A percentile compares a stretch with the other conserved stretches of the same genome.
Evolutionary conservation across 64 coral and sea anemone species (phyloP).

Genomic region (Astreopora myriophthalma): DNA sequence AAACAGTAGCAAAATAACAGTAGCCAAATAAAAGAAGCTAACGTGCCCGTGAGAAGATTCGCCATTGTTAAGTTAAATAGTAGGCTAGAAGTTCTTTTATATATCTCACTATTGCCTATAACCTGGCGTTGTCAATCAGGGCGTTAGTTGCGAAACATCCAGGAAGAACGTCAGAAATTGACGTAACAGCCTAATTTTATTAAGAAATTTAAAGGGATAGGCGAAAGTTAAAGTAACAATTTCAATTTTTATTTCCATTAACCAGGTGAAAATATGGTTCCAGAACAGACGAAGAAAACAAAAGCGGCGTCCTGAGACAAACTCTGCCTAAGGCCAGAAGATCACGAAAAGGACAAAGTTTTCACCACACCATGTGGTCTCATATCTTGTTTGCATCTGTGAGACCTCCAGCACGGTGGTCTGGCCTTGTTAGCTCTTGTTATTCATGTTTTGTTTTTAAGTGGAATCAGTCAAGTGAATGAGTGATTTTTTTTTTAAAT

Average conservation of each 20-base stretch:
- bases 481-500: not conserved
- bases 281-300: not conserved
- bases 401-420: not conserved
- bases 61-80: slow-evolving; percentile 3
- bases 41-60: not conserved
- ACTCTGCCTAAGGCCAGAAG: not conserved
- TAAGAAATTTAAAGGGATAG: not conserved
- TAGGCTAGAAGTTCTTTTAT: not conserved
- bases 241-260: not conserved
- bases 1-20: not conserved
- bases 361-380: not conserved
- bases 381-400: not conserved
- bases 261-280: not conserved
- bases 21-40: slow-evolving; percentile 2
- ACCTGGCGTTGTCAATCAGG: not conserved
- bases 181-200: not conserved
- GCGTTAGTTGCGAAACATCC: slow-evolving; percentile 1
- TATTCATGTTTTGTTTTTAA: not conserved
- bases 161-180: not conserved
- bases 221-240: not conserved
- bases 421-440: not conserved
- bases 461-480: not conserved
- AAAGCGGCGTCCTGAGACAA: not conserved
- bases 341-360: not conserved
- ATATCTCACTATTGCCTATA: not conserved